A percentile compares a stretch with the other conserved stretches of the same genome.
Evolutionary conservation across 2,797 vertebrate genomes (phyloP).

Genomic region (Rhodeus uyekii): DNA sequence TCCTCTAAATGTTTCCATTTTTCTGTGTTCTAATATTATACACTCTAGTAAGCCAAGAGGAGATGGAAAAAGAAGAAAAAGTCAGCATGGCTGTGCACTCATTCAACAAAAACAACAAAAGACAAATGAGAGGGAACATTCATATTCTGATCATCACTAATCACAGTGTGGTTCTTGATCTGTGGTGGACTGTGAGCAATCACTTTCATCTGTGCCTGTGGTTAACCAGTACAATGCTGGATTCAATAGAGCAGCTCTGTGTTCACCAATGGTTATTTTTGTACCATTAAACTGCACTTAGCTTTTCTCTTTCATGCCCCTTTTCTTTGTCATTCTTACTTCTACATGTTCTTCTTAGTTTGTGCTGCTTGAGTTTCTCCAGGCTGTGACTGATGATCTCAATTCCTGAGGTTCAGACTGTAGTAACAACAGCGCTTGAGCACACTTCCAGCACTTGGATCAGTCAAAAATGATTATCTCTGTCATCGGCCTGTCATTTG

Average conservation of each 20-base stretch:
- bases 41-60: neutral
- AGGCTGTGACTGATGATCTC: neutral
- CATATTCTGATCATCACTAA: constrained; percentile 18
- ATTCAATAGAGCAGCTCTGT: constrained; percentile 32
- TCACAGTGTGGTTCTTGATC: constrained; percentile 22
- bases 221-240: constrained; percentile 21
- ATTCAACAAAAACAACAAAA: neutral
- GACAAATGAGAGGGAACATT: neutral
- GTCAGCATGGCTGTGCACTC: neutral
- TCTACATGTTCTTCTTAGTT: constrained; percentile 12
- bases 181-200: constrained; percentile 37
- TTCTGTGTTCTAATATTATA: constrained; percentile 34
- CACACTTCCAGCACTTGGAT: neutral
- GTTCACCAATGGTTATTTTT: constrained; percentile 10
- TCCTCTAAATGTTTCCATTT: constrained; percentile 23
- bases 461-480: neutral
- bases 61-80: neutral
- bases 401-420: neutral
- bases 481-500: constrained; percentile 32
- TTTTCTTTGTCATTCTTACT: neutral
- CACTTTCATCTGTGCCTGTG: constrained; percentile 43
- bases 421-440: neutral
- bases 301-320: constrained; percentile 39
- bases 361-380: neutral
- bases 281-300: constrained; percentile 25